Base-by-base conservation (phyloP, 2,888 invertebrate genomes). In the Drosophila pegasa region DNA sequence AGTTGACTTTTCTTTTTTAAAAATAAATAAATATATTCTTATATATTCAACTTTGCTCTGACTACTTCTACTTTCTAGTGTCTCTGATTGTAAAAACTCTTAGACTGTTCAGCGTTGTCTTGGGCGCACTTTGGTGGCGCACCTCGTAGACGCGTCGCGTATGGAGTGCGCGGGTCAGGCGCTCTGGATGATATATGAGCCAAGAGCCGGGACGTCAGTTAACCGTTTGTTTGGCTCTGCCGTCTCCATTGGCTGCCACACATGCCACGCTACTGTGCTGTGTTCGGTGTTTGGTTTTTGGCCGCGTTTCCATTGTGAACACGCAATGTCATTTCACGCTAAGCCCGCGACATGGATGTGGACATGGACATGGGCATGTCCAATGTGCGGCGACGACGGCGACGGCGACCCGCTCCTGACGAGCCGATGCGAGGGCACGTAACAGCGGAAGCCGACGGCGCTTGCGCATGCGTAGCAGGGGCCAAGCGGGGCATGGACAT, bases 311-410 rank as follows among this genome's bases (percentile, higher is more conserved):
- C 75, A 68, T 69, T 68, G 75, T 68, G 68, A 68, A 61, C 81
- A 81, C 81, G 81, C 81, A 81, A 85, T 81, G 86, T 82, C 81
- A 85, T 81, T 85, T 77, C 77, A 81, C 77, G 81, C 86, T 70
- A 82, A 77, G 79, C 71, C 51, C 60, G 52, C 73, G 71, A 71
- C 75, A 61, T 65, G 63, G 55, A 58, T 67, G 63, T 57, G 78
- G 62, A 67, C 48, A 38, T 54, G 55, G 59, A 62, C 54, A 51
- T 65, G 67, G 31, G n/a, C 71, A 63, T 54, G 69, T 71, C 61
- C 75, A 63, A 56, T 54, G 54, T n/a, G n/a, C n/a, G n/a, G n/a
- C n/a, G n/a, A n/a, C n/a, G n/a, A n/a, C n/a, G n/a, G n/a, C n/a
- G n/a, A n/a, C 41, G 63, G 48, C 27, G 57, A 59, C 20, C 52